Percentiles rank a stretch among this genome's conserved stretches.
Conservation (phyloP, 2,797 vertebrate genomes). For the Etheostoma perlongum region DNA sequence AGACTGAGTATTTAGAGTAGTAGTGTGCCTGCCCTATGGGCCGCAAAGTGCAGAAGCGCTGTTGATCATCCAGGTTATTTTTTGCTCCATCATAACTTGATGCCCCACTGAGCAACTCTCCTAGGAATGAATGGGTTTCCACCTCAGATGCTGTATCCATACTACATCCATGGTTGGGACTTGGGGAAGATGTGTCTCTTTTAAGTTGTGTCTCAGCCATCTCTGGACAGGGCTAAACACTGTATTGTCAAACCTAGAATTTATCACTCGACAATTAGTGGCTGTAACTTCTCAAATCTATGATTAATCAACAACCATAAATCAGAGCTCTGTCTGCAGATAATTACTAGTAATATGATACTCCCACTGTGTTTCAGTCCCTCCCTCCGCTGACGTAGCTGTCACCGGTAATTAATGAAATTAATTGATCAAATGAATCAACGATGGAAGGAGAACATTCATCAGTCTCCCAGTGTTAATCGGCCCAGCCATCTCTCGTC, state of each 20-base stretch:
- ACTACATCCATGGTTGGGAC: neutral
- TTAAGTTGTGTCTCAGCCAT: neutral
- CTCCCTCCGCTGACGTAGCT: conserved; percentile 14
- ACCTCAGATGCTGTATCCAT: too few relatives aligned
- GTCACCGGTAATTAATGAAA: conserved; percentile 67
- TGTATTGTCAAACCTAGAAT: conserved; percentile 17
- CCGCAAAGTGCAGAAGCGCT: too few relatives aligned
- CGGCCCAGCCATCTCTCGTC: conserved; percentile 28
- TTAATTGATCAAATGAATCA: conserved; percentile 67
- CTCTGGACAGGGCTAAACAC: neutral
- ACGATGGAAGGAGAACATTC: conserved; percentile 44
- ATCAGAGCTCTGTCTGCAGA: conserved; percentile 43
- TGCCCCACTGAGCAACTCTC: too few relatives aligned
- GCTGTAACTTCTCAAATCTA: conserved; percentile 38
- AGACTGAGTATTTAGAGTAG: too few relatives aligned
- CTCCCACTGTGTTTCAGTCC: conserved; percentile 32
- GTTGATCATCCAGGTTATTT: too few relatives aligned
- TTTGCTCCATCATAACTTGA: too few relatives aligned
- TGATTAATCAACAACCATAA: conserved; percentile 52
- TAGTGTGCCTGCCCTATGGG: too few relatives aligned
- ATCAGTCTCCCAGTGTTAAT: conserved; percentile 57
- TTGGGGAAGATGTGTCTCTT: neutral
- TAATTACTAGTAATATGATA: conserved; percentile 59
- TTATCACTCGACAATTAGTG: conserved; percentile 37
- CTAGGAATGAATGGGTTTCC: too few relatives aligned